These are phyloP conservation scores for Falcaria lacertinaria DNA, from an alignment of 2,888 invertebrate genomes.

Conservation along the genomic window DNA sequence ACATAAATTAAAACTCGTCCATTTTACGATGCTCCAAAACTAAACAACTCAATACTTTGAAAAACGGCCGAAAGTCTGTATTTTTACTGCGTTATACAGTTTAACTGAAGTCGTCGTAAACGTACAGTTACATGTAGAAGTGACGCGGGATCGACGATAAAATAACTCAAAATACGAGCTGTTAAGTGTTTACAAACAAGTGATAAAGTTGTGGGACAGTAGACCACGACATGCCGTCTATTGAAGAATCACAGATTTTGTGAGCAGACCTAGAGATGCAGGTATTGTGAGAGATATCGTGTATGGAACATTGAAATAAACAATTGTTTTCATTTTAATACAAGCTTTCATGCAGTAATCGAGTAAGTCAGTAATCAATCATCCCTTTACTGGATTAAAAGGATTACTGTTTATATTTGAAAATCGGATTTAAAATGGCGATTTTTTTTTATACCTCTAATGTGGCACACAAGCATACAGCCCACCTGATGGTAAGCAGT, in stretches of 20 bases:
- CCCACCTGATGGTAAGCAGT: too few relatives aligned
- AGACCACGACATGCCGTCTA: neutral
- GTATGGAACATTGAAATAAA: too few relatives aligned
- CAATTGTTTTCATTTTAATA: too few relatives aligned
- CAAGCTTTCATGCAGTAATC: too few relatives aligned
- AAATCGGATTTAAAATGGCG: too few relatives aligned
- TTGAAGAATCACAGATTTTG: neutral
- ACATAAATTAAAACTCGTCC: neutral
- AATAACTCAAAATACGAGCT: conserved; percentile 58
- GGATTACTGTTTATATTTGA: too few relatives aligned
- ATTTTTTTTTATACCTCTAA: too few relatives aligned
- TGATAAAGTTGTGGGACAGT: conserved; percentile 38
- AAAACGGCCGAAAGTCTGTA: neutral
- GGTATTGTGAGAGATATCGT: too few relatives aligned
- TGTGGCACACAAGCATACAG: too few relatives aligned
- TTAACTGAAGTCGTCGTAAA: conserved; percentile 23
- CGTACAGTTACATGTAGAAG: conserved; percentile 18
- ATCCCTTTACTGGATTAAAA: too few relatives aligned
- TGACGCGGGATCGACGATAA: conserved; percentile 42
- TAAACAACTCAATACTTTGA: neutral
- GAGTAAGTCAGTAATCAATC: too few relatives aligned
- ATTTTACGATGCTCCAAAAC: neutral
- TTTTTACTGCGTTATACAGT: conserved; percentile 14
- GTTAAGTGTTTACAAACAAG: conserved; percentile 49
- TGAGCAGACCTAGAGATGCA: too few relatives aligned